Evolutionary conservation across 2,888 invertebrate genomes (phyloP), one percentile per base, ranked within the genome.

Genomic region (Eueremaeus valkanovi): DNA sequence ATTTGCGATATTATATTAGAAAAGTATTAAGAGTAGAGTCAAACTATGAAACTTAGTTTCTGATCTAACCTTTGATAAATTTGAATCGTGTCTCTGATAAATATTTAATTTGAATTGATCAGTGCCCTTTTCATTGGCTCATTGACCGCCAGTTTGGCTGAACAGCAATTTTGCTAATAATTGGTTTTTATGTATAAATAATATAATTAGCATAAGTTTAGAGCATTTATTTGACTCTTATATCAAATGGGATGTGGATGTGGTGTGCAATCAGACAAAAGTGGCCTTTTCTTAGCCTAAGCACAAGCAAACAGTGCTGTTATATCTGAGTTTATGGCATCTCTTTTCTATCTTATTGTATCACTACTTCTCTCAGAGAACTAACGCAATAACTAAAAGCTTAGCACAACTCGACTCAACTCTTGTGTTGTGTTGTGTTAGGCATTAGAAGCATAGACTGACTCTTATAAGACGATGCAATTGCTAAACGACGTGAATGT

Each of bases 181-280:
- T 63, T 33, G 33, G 63, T 18, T 63, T 63, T 63, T 29, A 63
- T 68, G 42, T 42, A 42, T 68, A 68, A 18, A 24, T 68, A 68
- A 68, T 68, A 68, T 42, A 68, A 68, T 68, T 68, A 68, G 68
- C 68, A 68, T 68, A 68, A 24, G 68, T 68, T 68, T n/a, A 24
- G 42, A 68, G 40, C 68, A 68, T 42, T 68, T 68, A 68, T 68
- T 68, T 27, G 36, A 68, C 24, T 42, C 42, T 36, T 21, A 42
- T 68, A 68, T 68, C n/a, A n/a, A n/a, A n/a, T n/a, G n/a, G 45
- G 6, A 68, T 68, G 18, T 36, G 68, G 6, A 63, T 63, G 63
- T 31, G 33, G 11, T 63, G 33, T 42, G 42, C 24, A 68, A 68
- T 68, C 68, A 68, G 42, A 68, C 42, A 27, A 42, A 68, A 68